Conservation (phyloP, 2,888 invertebrate species). For the Glaucopsyche alexis region DNA sequence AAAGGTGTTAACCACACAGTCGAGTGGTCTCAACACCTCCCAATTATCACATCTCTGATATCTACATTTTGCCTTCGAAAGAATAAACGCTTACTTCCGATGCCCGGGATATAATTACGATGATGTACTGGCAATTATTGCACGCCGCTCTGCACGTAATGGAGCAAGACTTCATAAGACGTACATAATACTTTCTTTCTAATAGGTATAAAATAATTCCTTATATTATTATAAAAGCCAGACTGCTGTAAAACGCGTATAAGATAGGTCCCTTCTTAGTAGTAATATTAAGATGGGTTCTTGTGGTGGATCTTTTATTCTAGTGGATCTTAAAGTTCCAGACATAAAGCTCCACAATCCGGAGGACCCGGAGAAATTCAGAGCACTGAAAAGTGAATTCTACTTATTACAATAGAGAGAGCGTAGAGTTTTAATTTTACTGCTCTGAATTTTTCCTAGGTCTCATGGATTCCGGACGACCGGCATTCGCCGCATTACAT, state of each 20-base stretch:
- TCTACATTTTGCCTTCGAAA: constrained; percentile 53
- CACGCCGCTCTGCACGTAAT: neutral
- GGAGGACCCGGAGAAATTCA: no score
- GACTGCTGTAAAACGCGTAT: neutral
- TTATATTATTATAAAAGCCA: neutral
- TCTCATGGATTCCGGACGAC: no score
- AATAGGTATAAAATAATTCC: neutral
- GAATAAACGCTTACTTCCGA: constrained; percentile 59
- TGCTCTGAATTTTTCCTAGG: no score
- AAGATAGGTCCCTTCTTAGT: no score
- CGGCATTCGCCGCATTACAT: no score
- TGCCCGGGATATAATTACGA: constrained; percentile 23
- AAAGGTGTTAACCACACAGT: constrained; percentile 66
- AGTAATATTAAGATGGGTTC: no score
- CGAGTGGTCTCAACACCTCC: constrained; percentile 67
- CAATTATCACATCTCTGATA: constrained; percentile 70
- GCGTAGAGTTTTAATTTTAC: no score
- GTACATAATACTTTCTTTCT: neutral
- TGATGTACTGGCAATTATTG: constrained; percentile 21
- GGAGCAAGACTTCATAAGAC: neutral
- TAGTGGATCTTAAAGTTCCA: no score
- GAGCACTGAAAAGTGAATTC: no score
- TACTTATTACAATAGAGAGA: no score
- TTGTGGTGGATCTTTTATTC: no score
- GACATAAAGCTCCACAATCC: no score